These are phyloP conservation scores for Chloroceryle aenea DNA, from an alignment of 2,113 vertebrate species.

Conservation along the genomic window DNA sequence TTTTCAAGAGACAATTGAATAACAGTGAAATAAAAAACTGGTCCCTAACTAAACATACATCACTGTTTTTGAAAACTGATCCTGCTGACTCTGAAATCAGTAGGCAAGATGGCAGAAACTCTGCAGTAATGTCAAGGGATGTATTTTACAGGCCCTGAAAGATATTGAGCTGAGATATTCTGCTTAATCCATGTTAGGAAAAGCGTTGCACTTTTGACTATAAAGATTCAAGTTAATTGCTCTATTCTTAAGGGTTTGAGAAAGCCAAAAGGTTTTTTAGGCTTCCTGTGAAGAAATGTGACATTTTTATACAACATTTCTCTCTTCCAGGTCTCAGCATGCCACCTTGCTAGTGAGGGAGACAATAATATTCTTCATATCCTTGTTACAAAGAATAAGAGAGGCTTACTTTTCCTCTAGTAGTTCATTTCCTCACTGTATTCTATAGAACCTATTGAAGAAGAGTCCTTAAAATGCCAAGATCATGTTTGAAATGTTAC, in stretches of 20 bases:
- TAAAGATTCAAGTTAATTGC: neutral
- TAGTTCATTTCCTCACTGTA: neutral
- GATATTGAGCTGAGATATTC: neutral
- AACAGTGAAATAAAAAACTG: neutral
- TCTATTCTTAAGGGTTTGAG: neutral
- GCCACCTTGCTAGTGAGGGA: neutral
- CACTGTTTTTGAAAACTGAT: neutral
- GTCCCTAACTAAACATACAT: neutral
- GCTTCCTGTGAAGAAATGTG: neutral
- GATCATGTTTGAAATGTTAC: neutral
- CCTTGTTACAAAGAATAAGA: neutral
- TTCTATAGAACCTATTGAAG: neutral
- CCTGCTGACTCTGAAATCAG: neutral
- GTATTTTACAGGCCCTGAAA: neutral
- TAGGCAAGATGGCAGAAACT: neutral
- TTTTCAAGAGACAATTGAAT: neutral
- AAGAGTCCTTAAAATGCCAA: neutral
- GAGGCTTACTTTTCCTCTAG: neutral
- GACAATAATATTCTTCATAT: neutral
- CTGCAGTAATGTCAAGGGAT: neutral
- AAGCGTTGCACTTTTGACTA: neutral
- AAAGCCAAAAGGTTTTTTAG: neutral
- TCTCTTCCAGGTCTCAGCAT: neutral
- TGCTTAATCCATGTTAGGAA: neutral
- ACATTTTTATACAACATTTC: neutral